These are phyloP conservation scores for Astyanax mexicanus DNA, from an alignment of 2,797 vertebrate species.

Conservation along the genomic window DNA sequence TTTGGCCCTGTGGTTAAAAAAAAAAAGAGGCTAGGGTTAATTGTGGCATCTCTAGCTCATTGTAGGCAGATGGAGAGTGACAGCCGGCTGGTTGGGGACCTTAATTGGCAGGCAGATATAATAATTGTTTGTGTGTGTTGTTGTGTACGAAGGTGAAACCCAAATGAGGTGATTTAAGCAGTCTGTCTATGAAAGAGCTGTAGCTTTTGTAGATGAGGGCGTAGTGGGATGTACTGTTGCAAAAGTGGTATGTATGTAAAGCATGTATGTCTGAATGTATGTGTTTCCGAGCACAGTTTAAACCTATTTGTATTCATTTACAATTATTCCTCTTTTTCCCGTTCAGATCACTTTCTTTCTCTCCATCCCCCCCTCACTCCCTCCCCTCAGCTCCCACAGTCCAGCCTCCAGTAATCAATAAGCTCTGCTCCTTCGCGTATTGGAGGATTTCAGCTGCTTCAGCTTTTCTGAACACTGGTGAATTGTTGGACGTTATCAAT, in stretches of 20 bases:
- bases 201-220: neutral
- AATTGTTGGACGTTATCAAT: neutral
- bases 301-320: no score
- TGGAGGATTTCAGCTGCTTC: neutral
- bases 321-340: no score
- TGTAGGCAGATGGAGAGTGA: neutral
- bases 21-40: no score
- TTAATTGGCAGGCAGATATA: slow-evolving; percentile 1
- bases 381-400: neutral
- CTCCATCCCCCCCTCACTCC: neutral
- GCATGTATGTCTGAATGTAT: no score
- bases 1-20: no score
- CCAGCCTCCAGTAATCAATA: slow-evolving; percentile 8
- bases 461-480: neutral
- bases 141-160: neutral
- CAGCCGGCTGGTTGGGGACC: neutral
- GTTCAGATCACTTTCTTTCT: neutral
- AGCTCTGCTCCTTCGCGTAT: neutral
- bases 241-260: no score
- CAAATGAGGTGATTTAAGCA: slow-evolving; percentile 11
- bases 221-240: no score
- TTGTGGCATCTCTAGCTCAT: no score
- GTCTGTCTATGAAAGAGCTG: slow-evolving; percentile 10
- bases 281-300: no score
- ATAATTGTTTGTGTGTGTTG: neutral